These are phyloP conservation scores for Augiades crinisus DNA, from an alignment of 2,888 invertebrate genomes.

Conservation along the genomic window DNA sequence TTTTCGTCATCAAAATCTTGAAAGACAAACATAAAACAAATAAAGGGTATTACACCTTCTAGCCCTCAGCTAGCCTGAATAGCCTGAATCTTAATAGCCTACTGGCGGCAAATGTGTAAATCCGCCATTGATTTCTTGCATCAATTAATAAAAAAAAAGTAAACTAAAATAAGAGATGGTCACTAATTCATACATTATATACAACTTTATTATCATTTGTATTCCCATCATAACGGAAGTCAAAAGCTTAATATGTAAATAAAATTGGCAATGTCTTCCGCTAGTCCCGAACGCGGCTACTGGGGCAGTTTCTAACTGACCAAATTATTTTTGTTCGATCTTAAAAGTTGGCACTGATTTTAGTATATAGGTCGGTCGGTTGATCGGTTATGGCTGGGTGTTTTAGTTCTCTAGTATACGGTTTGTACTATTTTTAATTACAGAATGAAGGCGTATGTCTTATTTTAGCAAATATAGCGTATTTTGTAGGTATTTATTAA, in stretches of 20 bases:
- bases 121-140: too few species aligned
- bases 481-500: too few species aligned
- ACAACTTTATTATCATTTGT: neutral
- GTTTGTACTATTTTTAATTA: slow-evolving; percentile 1
- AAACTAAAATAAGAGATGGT: too few species aligned
- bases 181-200: too few species aligned
- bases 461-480: too few species aligned
- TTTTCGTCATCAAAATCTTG: too few species aligned
- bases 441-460: neutral
- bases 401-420: slow-evolving; percentile 2
- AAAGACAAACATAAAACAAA: too few species aligned
- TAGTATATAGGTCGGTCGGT: slow-evolving; percentile 41
- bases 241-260: neutral
- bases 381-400: neutral
- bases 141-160: too few species aligned
- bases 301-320: slow-evolving; percentile 42
- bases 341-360: slow-evolving; percentile 41
- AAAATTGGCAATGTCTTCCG: neutral
- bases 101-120: too few species aligned
- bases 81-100: too few species aligned
- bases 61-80: too few species aligned
- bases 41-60: too few species aligned
- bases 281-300: slow-evolving; percentile 35
- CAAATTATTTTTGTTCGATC: slow-evolving; percentile 45
- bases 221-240: neutral